Evolutionary conservation across 2,888 invertebrate species (phyloP).

Genomic region (Poecilus cupreus): DNA sequence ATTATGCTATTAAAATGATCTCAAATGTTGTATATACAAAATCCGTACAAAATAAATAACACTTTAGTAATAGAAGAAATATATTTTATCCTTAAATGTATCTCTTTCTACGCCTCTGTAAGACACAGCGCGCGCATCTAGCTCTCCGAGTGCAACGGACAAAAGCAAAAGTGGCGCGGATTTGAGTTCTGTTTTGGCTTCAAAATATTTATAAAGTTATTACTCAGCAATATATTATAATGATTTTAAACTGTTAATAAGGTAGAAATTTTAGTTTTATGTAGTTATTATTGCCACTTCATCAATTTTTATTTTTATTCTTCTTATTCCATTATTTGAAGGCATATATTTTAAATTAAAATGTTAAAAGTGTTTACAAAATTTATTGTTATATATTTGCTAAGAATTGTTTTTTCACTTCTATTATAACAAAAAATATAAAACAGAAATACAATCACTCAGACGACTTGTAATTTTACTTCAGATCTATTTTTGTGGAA

Average conservation of each 20-base stretch:
- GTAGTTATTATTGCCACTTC: no score
- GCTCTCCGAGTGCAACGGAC: slow-evolving; percentile 44
- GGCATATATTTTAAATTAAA: no score
- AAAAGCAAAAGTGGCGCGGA: slow-evolving; percentile 50
- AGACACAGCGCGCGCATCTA: slow-evolving; percentile 44
- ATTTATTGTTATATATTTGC: no score
- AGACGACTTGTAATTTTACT: no score
- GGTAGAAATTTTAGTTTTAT: no score
- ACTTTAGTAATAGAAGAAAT: neutral
- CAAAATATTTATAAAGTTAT: neutral
- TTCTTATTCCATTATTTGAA: no score
- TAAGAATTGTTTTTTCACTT: no score
- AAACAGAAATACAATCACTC: no score
- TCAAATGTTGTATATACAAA: no score
- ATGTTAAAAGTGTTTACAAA: no score
- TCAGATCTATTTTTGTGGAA: neutral
- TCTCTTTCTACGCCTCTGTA: slow-evolving; percentile 32
- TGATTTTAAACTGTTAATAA: neutral
- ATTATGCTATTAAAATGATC: neutral
- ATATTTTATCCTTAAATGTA: neutral
- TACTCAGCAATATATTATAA: neutral
- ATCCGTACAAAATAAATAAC: neutral
- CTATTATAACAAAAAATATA: no score
- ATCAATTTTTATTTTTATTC: no score
- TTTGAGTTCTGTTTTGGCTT: slow-evolving; percentile 32